Conservation (phyloP, 2,113 vertebrate genomes). For the Phylloscopus trochiloides region DNA sequence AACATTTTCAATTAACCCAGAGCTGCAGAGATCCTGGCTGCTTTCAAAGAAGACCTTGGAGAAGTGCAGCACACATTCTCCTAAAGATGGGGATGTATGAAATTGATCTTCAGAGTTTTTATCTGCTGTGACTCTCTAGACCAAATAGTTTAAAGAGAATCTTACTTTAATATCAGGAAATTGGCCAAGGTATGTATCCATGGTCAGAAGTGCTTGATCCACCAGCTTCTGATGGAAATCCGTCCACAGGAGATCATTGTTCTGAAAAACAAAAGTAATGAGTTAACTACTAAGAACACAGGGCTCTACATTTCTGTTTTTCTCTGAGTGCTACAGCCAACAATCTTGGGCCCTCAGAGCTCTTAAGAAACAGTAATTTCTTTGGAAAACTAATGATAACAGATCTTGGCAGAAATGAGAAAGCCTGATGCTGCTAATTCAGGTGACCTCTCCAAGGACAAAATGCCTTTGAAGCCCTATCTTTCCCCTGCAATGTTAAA, state of each 20-base stretch:
- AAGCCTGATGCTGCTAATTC: neutral
- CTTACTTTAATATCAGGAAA: slow-evolving; percentile 97
- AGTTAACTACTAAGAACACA: neutral
- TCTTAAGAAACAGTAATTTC: neutral
- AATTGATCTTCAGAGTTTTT: neutral
- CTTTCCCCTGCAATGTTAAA: neutral
- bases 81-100: neutral
- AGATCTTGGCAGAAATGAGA: neutral
- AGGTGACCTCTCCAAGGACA: neutral
- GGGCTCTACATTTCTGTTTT: neutral
- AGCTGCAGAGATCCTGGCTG: neutral
- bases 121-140: neutral
- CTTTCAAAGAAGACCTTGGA: neutral
- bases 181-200: slow-evolving; percentile 98
- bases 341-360: neutral
- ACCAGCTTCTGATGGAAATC: slow-evolving; percentile 98
- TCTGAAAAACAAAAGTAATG: slow-evolving; percentile 72
- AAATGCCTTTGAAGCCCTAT: neutral
- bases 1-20: neutral
- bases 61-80: neutral
- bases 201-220: slow-evolving; percentile 94
- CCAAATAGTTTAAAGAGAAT: neutral
- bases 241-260: slow-evolving; percentile 92
- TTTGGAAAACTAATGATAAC: neutral
- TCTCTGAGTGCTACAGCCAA: neutral